Evolutionary conservation across 2,797 vertebrate genomes (phyloP), one percentile per base, ranked within the genome.

Genomic region (Lithobates pipiens): DNA sequence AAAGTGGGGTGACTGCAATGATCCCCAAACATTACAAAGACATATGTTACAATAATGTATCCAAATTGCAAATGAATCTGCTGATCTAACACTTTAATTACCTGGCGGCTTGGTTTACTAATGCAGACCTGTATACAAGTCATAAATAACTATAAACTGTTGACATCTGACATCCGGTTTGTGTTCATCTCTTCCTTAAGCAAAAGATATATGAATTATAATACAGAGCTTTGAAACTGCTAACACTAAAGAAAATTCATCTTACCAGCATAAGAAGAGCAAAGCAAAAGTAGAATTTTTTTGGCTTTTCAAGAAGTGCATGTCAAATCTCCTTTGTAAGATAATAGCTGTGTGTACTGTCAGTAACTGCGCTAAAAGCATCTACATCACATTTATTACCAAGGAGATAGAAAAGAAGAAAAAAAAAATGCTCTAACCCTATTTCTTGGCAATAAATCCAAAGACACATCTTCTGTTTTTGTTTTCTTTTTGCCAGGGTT

Each of bases 391-490:
- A 68, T 39, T 3, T 25, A 61, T 46, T 77, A 29, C 5, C 75
- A 82, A 75, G 16, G 2, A 63, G 18, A 65, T 32, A n/a, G 8
- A 6, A 39, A 39, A 39, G 8, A 2, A 36, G 0, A 36, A 61
- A 50, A 61, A 46, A 23, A 72, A 85, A 73, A 25, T 44, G n/a
- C 25, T 73, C 34, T 79, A 78, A 15, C 25, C 34, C 46, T 74
- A 67, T 79, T 36, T 36, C 36, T 39, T 71, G 18, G 36, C 25
- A 65, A 78, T 71, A 77, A 63, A 78, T 78, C 54, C 76, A 80
- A 61, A 80, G 13, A 27, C 27, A 36, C 46, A 13, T 84, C 34
- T 77, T 85, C 76, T 74, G 27, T 42, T 69, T 54, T 4, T 36
- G 10, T 69, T 54, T 8, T 16, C 2, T 69, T 54, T 8, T 10